Evolutionary conservation across 2,113 vertebrate genomes (phyloP).

Genomic region (Numenius arquata): DNA sequence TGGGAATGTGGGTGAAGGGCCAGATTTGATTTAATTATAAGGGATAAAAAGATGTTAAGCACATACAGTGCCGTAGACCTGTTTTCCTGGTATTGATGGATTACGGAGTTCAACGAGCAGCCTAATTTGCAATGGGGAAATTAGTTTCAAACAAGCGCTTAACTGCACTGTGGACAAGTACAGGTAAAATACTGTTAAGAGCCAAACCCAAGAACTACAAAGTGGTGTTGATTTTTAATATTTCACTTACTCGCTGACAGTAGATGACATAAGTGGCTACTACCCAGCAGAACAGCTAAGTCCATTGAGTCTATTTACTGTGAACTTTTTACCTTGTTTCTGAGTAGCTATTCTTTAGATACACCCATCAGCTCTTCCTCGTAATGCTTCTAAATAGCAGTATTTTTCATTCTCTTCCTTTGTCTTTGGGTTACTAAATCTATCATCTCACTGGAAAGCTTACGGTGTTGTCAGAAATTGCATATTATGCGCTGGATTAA

Average conservation of each 20-base stretch:
- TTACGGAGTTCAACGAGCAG: neutral
- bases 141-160: neutral
- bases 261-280: neutral
- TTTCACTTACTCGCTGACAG: neutral
- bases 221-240: neutral
- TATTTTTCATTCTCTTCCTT: neutral
- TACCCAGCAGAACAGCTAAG: neutral
- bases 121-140: neutral
- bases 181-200: no score
- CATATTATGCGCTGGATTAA: neutral
- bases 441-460: neutral
- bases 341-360: neutral
- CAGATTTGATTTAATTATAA: neutral
- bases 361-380: neutral
- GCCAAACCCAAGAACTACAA: neutral
- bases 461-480: neutral
- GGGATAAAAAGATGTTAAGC: neutral
- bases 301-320: neutral
- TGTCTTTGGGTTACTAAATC: neutral
- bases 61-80: accelerated
- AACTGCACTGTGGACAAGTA: neutral
- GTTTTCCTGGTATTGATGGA: neutral
- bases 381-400: neutral
- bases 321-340: constrained; percentile 35
- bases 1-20: neutral